phyloP scores from a whole-genome alignment of 2,113 vertebrate genomes.

The Cinclus cinclus region DNA sequence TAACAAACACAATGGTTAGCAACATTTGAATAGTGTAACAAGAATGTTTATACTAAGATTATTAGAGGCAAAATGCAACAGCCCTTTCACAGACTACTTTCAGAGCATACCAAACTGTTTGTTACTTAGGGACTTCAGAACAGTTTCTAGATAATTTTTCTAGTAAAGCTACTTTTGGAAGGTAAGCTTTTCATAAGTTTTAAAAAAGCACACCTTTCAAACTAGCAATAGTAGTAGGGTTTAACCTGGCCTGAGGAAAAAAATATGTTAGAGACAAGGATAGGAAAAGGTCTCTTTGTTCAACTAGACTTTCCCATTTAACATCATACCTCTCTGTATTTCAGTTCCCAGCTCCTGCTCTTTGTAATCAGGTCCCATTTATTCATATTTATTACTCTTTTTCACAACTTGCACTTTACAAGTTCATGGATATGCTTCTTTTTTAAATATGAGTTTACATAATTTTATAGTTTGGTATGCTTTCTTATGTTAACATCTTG shows the following conservation, averaged over 20 bases:
- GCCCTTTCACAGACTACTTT: background rate
- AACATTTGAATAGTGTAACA: background rate
- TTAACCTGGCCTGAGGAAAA: background rate
- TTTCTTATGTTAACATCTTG: background rate
- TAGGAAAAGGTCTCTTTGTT: background rate
- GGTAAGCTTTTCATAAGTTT: background rate
- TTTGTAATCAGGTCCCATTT: background rate
- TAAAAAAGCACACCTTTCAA: background rate
- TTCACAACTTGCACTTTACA: background rate
- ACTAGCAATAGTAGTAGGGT: background rate
- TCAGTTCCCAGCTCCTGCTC: background rate
- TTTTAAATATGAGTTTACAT: background rate
- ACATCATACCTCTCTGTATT: background rate
- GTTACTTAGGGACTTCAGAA: background rate
- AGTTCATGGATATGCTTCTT: background rate
- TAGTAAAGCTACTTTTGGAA: background rate
- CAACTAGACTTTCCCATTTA: background rate
- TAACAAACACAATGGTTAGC: conserved; percentile 28
- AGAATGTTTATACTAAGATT: background rate
- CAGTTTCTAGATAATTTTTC: background rate
- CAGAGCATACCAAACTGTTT: background rate
- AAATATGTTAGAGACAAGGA: background rate
- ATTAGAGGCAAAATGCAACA: background rate
- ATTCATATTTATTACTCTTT: background rate
- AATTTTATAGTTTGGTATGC: background rate